Base-by-base conservation (phyloP, 2,888 invertebrate species). In the Metellina segmentata region DNA sequence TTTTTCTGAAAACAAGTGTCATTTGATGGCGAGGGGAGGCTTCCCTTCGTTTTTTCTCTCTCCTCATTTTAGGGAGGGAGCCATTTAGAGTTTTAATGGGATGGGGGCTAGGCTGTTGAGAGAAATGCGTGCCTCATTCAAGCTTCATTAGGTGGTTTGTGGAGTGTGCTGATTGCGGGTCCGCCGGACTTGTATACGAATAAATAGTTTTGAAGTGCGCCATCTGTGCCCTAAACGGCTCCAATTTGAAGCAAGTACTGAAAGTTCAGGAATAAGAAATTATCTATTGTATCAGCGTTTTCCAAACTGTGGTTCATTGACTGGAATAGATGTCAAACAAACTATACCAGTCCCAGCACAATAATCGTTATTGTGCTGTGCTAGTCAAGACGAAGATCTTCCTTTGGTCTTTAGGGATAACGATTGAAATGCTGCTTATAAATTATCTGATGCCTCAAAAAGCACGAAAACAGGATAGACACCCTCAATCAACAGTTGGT, bases 71-170 rank as follows among this genome's bases (percentile, higher is more conserved):
- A 61, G 79, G 79, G 61, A n/a, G 61, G 61, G 61, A 16, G 61
- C 61, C 61, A 61, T 61, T 61, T 61, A 61, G 61, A 16, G 5
- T 53, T 79, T 79, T 79, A 53, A 61, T 61, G 79, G 79, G 79
- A 34, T 69, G 48, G 16, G 20, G 20, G 53, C 11, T 13, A 19
- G 5, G 20, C 20, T 49, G 51, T 49, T n/a, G 77, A 51, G 53
- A 20, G 61, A 53, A 61, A 79, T 52, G 78, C 19, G 78, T 51
- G 19, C 52, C 19, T 52, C 78, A 61, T 13, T 61, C 34, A 61
- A 34, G 61, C 11, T 61, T 79, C 61, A 34, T 77, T 49, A 13
- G 49, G n/a, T 61, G 34, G 20, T 79, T 79, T 61, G 79, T 79
- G 13, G 34, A 16, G 61, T 20, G 61, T 34, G 19, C 53, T 34